phyloP scores from a whole-genome alignment of 2,113 vertebrate genomes.

The Phyllostomus discolor region DNA sequence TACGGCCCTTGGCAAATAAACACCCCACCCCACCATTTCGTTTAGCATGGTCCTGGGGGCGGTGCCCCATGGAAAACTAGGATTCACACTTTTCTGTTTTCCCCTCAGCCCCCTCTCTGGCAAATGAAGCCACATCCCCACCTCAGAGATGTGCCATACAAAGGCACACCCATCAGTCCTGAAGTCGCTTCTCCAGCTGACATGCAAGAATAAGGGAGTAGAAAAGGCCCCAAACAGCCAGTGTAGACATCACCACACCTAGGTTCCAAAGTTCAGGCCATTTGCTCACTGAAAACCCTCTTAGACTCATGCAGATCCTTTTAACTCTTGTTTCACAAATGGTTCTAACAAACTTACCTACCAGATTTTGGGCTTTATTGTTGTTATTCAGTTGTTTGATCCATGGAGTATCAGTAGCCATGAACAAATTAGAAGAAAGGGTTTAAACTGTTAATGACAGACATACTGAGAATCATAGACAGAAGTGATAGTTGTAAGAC shows the following conservation, averaged over 20 bases:
- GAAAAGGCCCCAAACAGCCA: neutral
- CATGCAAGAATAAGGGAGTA: neutral
- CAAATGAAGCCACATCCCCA: neutral
- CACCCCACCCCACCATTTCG: neutral
- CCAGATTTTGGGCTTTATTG: neutral
- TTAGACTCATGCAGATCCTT: neutral
- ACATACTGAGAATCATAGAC: neutral
- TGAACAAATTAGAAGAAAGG: neutral
- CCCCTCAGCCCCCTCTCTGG: neutral
- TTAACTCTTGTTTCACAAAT: neutral
- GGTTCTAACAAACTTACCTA: neutral
- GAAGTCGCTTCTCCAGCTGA: neutral
- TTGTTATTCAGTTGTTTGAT: neutral
- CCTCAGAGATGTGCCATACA: neutral
- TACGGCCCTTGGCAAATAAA: neutral
- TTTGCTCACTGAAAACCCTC: neutral
- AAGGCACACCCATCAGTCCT: neutral
- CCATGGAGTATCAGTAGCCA: neutral
- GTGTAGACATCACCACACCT: neutral
- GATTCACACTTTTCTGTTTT: neutral
- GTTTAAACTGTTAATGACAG: neutral
- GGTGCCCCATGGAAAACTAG: fast-evolving
- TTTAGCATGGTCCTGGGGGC: neutral
- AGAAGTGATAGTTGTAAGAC: neutral
- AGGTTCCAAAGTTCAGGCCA: neutral